These are phyloP conservation scores for Phenganax stokvisi DNA, from an alignment of 92 coral and sea anemone species.

Conservation along the genomic window DNA sequence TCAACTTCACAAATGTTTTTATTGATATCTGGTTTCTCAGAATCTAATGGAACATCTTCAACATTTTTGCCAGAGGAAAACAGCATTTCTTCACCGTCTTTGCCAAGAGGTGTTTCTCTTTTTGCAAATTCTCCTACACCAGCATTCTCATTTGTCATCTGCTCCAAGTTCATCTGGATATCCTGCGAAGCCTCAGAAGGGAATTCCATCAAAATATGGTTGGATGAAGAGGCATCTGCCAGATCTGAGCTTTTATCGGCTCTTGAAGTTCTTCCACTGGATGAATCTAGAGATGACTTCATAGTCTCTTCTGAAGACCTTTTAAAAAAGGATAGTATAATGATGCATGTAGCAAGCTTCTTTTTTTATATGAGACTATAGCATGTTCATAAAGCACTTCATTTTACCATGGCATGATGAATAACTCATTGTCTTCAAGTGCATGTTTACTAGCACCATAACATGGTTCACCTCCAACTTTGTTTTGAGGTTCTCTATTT, in stretches of 20 bases:
- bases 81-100: no score
- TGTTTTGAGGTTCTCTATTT: slow-evolving; percentile 42
- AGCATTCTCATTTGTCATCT: background rate
- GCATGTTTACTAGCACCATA: slow-evolving; percentile 7
- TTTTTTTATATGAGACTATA: background rate
- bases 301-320: slow-evolving; percentile 12
- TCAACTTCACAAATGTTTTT: slow-evolving; percentile 2
- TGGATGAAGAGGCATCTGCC: no score
- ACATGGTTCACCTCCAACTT: background rate
- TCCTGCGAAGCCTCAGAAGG: background rate
- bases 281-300: background rate
- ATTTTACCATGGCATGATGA: slow-evolving; percentile 21
- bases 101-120: background rate
- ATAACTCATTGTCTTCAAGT: slow-evolving; percentile 22
- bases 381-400: background rate
- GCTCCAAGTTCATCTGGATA: slow-evolving; percentile 5
- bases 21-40: slow-evolving; percentile 11
- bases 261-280: slow-evolving; percentile 10
- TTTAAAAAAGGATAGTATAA: background rate
- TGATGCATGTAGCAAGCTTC: no score
- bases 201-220: no score
- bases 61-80: background rate
- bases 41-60: background rate
- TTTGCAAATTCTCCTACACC: background rate
- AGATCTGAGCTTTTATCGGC: background rate